Percentiles rank a stretch among this genome's conserved stretches.
These are phyloP conservation scores for Lamellibrachia columna DNA, from an alignment of 2,888 invertebrate species.

Conservation along the genomic window DNA sequence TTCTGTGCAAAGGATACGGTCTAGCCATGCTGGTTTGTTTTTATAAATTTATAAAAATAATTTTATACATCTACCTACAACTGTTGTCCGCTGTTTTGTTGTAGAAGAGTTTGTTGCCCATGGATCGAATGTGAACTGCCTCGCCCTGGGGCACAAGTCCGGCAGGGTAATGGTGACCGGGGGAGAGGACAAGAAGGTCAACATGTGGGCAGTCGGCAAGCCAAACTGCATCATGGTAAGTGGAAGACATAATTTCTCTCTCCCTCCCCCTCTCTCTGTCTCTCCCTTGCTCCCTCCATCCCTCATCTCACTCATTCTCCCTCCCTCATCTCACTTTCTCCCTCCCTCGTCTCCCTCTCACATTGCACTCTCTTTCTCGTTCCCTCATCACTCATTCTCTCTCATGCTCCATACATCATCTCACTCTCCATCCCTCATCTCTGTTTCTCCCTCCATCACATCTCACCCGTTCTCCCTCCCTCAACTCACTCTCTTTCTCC, in stretches of 20 bases:
- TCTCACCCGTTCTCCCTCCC: background rate
- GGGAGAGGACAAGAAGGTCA: conserved; percentile 96
- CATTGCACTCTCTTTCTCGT: too few species aligned
- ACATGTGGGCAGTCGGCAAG: conserved; percentile 95
- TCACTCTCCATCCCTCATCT: background rate
- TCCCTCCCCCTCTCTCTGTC: background rate
- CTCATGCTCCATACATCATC: background rate
- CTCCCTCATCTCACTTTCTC: too few species aligned
- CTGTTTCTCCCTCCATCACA: background rate
- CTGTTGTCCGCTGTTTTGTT: conserved; percentile 19
- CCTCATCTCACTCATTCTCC: too few species aligned
- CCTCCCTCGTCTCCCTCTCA: too few species aligned
- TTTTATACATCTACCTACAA: background rate
- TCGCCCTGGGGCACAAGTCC: conserved; percentile 89
- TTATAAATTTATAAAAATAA: background rate
- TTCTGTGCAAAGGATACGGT: background rate
- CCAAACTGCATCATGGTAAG: conserved; percentile 92
- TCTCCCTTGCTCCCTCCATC: too few species aligned
- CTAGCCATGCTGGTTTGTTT: background rate
- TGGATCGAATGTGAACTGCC: conserved; percentile 83
- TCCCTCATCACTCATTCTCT: too few species aligned
- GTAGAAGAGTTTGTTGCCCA: conserved; percentile 86
- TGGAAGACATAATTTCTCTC: background rate
- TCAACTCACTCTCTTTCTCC: background rate
- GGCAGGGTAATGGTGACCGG: conserved; percentile 92